These are phyloP conservation scores for Catocala nupta DNA, from an alignment of 2,888 invertebrate species.

Conservation along the genomic window DNA sequence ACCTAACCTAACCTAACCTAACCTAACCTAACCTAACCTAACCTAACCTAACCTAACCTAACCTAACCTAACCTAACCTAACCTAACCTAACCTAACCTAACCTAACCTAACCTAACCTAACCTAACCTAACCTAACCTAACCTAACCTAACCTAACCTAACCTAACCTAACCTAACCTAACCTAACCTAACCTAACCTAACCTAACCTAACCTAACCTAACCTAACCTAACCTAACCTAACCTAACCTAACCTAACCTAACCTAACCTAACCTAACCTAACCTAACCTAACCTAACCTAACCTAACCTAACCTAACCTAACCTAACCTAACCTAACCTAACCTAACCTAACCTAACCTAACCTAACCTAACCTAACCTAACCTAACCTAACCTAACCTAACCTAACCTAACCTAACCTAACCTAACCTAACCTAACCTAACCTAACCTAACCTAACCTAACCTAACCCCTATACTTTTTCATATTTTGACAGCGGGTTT, in stretches of 20 bases:
- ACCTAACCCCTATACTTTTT: slow-evolving; percentile 13
- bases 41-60: slow-evolving; percentile 43
- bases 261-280: slow-evolving; percentile 30
- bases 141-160: slow-evolving; percentile 32
- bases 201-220: slow-evolving; percentile 24
- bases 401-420: slow-evolving; percentile 34
- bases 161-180: slow-evolving; percentile 26
- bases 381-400: slow-evolving; percentile 34
- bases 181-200: slow-evolving; percentile 29
- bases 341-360: slow-evolving; percentile 32
- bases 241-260: slow-evolving; percentile 29
- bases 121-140: slow-evolving; percentile 17
- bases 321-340: slow-evolving; percentile 33
- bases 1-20: slow-evolving; percentile 45
- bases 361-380: slow-evolving; percentile 35
- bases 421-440: slow-evolving; percentile 37
- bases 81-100: slow-evolving; percentile 24
- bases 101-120: slow-evolving; percentile 18
- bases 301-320: slow-evolving; percentile 29
- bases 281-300: slow-evolving; percentile 31
- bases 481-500: too few relatives aligned
- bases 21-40: slow-evolving; percentile 41
- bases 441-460: slow-evolving; percentile 32
- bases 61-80: slow-evolving; percentile 17
- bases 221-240: slow-evolving; percentile 23